These are phyloP conservation scores for Periophthalmus magnuspinnatus DNA, from an alignment of 2,797 vertebrate species.

Conservation along the genomic window DNA sequence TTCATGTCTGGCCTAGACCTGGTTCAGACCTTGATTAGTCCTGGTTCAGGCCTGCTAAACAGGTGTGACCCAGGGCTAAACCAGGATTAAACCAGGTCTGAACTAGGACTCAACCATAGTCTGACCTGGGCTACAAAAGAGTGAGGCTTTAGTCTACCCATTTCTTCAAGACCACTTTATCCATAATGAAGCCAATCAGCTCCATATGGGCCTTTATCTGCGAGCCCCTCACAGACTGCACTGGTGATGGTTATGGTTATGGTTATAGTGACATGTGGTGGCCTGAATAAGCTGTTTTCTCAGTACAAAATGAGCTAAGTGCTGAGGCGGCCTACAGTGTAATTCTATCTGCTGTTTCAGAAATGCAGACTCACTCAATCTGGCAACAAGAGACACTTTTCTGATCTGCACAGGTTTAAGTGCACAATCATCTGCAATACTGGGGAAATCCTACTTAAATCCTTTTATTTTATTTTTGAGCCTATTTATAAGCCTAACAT, in stretches of 20 bases:
- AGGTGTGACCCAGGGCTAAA: no score
- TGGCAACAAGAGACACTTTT: not conserved
- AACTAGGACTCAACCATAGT: no score
- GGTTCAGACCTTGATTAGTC: no score
- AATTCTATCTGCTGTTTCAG: not conserved
- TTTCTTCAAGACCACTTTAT: not conserved
- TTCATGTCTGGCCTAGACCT: no score
- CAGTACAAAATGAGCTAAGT: not conserved
- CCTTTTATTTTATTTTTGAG: not conserved
- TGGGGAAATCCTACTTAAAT: not conserved
- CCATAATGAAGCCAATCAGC: no score
- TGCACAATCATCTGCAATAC: not conserved
- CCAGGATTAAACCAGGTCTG: no score
- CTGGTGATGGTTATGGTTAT: no score
- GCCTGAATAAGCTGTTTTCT: not conserved
- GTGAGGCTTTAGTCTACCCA: not conserved
- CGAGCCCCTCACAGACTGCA: no score
- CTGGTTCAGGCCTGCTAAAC: no score
- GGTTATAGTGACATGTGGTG: not conserved
- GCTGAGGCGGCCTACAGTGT: not conserved
- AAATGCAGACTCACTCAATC: conserved; percentile 3
- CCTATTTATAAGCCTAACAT: not conserved
- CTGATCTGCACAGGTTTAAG: not conserved
- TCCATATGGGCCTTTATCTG: not conserved
- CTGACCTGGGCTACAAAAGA: not conserved